phyloP scores from a whole-genome alignment of 1,140 invertebrate species.

The Aradophagus sp. region DNA sequence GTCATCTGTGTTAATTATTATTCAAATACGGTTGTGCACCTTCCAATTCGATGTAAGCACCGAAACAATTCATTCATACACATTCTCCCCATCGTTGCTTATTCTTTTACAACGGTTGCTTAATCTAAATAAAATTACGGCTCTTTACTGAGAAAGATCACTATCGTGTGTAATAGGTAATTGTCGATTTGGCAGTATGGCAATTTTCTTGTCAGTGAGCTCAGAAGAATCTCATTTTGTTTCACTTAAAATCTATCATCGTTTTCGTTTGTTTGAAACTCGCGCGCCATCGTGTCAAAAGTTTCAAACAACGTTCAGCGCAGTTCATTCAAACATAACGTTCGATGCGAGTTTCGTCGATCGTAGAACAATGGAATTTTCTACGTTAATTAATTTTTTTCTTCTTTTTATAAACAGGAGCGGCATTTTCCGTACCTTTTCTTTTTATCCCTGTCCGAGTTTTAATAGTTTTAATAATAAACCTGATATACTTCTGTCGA shows the following conservation, averaged over 20 bases:
- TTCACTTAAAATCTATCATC: conserved; percentile 43
- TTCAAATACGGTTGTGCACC: conserved; percentile 56
- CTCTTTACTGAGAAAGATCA: conserved; percentile 69
- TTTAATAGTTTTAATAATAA: too few relatives aligned
- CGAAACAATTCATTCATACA: conserved; percentile 65
- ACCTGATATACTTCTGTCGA: too few relatives aligned
- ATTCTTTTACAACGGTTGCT: conserved; percentile 68
- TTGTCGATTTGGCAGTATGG: conserved; percentile 75
- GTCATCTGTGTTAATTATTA: conserved; percentile 64
- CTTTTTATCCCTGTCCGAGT: too few relatives aligned
- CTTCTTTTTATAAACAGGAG: too few relatives aligned
- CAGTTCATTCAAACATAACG: conserved; percentile 14
- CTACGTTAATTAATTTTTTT: neutral
- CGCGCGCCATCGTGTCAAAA: conserved; percentile 23
- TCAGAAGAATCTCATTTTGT: conserved; percentile 52
- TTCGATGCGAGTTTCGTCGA: conserved; percentile 17
- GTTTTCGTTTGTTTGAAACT: conserved; percentile 24
- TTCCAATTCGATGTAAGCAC: conserved; percentile 65
- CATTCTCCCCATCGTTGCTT: conserved; percentile 64
- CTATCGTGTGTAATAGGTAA: conserved; percentile 72
- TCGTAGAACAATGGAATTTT: conserved; percentile 17
- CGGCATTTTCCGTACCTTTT: too few relatives aligned
- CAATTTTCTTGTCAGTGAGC: conserved; percentile 69
- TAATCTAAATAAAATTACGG: conserved; percentile 72
- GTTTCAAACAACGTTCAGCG: conserved; percentile 11